A percentile compares a stretch with the other conserved stretches of the same genome.
Conservation (phyloP, 2,888 invertebrate genomes). For the Suillia variegata region DNA sequence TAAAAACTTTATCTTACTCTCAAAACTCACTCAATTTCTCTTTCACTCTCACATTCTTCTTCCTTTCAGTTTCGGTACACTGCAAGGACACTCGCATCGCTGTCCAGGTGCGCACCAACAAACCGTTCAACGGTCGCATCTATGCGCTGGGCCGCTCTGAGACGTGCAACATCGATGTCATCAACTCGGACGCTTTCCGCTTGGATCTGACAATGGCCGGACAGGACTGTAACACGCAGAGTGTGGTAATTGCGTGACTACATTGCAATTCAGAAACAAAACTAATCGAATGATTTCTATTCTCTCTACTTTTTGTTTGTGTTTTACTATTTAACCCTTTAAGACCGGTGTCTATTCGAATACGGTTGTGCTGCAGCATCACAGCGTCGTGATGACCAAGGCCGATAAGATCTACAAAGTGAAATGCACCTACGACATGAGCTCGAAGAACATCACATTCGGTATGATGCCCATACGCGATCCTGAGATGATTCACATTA, state of each 20-base stretch:
- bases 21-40: no score
- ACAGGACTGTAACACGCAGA: conserved; percentile 94
- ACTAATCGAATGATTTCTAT: not conserved
- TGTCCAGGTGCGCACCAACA: conserved; percentile 89
- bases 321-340: not conserved
- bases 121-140: conserved; percentile 92
- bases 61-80: conserved; percentile 80
- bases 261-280: not conserved
- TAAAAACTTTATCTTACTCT: no score
- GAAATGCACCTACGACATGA: conserved; percentile 95
- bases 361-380: conserved; percentile 92
- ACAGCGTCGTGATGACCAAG: conserved; percentile 95
- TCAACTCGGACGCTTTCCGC: conserved; percentile 89
- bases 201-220: conserved; percentile 91
- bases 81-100: conserved; percentile 94
- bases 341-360: conserved; percentile 93
- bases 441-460: conserved; percentile 93
- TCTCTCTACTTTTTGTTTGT: not conserved
- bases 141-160: conserved; percentile 92
- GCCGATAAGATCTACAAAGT: conserved; percentile 96
- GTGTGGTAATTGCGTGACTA: conserved; percentile 76
- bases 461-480: conserved; percentile 97
- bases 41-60: no score
- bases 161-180: conserved; percentile 93
- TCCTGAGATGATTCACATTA: conserved; percentile 95